phyloP scores from a whole-genome alignment of 2,888 invertebrate species.

The Scaptomyza flava region DNA sequence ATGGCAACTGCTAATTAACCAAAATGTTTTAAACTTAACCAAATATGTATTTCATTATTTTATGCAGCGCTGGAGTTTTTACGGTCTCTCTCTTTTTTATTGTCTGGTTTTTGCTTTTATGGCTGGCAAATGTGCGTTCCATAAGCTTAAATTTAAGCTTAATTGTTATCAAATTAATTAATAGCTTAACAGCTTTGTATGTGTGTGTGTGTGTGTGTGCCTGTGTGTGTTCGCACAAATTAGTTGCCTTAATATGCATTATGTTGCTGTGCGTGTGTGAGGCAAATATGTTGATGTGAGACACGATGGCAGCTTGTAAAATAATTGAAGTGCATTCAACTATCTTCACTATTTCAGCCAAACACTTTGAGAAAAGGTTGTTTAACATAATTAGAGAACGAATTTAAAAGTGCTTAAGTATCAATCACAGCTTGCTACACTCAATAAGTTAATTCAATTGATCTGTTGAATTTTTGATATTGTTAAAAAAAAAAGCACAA shows the following conservation, averaged over 20 bases:
- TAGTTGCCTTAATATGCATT: neutral
- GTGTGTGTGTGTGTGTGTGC: neutral
- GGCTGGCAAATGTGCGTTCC: constrained; percentile 19
- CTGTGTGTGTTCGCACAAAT: constrained; percentile 9
- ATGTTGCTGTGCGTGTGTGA: neutral
- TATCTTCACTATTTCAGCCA: neutral
- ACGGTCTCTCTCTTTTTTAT: constrained; percentile 8
- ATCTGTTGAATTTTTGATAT: too few species aligned
- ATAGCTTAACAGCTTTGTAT: constrained; percentile 28
- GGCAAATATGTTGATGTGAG: neutral
- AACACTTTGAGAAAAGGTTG: neutral
- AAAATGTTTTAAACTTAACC: constrained; percentile 70
- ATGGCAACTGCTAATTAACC: constrained; percentile 61
- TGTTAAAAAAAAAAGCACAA: neutral
- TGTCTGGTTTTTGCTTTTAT: constrained; percentile 5
- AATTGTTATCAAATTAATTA: constrained; percentile 54
- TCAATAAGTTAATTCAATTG: neutral
- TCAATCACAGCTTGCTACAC: neutral
- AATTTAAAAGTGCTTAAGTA: neutral
- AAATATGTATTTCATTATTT: constrained; percentile 70
- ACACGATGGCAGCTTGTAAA: neutral
- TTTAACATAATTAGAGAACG: neutral
- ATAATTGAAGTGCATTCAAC: neutral
- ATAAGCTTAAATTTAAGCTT: constrained; percentile 46
- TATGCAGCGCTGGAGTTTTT: constrained; percentile 9